Base-by-base conservation (phyloP, 2,888 invertebrate species). In the Amphimallon solstitiale region DNA sequence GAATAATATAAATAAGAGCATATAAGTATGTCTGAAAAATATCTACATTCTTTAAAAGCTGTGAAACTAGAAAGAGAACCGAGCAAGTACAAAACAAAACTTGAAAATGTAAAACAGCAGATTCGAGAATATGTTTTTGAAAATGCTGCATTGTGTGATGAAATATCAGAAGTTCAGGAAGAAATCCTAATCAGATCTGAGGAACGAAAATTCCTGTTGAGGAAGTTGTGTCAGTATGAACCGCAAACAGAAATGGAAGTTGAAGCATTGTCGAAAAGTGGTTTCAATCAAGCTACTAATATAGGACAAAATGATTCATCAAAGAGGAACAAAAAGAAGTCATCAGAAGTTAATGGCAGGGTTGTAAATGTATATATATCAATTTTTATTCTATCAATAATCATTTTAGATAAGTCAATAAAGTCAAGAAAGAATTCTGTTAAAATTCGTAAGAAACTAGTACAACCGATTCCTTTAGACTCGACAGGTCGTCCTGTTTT, bases 91-190 rank as follows among this genome's bases (percentile, higher is more conserved):
- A 86, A 87, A 73, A 86, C 85, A 71, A 91, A 91, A 76, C 86
- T 88, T 69, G 85, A 85, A 70, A 85, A 84, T 75, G 80, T 90
- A 63, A 90, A 89, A 79, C 85, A 85, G 77, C 82, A 86, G 67
- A 87, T 91, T 12, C 87, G 88, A 78, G 86, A 89, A 78, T 85
- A 88, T 46, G 87, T 91, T 7, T 59, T 59, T 34, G 93, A 93
- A 84, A 93, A 93, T 84, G 90, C 92, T 60, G 92, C 92, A 3
- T 80, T 95, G 1, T 94, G 95, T 81, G 96, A 96, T 84, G 94
- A 95, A 85, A 91, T 95, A 12, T 90, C 92, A 0, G 88, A 90
- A 80, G 88, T 92, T 69, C 95, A 96, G 82, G 91, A 93, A 75
- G 92, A 92, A 79, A 88, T 94, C 52, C 82, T 90, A 21, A 86